Conservation (phyloP, 2,113 vertebrate genomes). For the Antechinus flavipes region DNA sequence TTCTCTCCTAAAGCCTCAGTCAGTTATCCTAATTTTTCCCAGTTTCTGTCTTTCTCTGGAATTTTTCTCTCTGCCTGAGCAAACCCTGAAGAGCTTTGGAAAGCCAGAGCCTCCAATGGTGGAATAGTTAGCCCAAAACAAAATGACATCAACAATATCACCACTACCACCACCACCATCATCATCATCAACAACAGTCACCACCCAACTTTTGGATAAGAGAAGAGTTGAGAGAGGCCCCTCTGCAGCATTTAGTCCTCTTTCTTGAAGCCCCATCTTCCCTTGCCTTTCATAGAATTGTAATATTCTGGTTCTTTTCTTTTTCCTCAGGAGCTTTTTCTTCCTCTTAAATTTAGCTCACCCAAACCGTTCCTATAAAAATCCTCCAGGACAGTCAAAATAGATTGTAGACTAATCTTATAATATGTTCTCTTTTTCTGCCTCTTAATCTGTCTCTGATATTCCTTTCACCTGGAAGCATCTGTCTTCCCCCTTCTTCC, state of each 20-base stretch:
- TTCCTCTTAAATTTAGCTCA: neutral
- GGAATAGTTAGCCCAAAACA: neutral
- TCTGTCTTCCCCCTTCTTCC: no score
- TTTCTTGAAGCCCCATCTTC: neutral
- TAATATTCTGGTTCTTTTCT: neutral
- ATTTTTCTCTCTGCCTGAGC: neutral
- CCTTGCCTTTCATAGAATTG: neutral
- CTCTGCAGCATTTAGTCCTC: neutral
- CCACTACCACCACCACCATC: no score
- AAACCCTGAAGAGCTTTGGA: neutral
- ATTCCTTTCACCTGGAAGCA: no score
- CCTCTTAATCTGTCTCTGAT: no score
- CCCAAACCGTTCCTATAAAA: no score
- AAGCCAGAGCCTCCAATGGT: neutral
- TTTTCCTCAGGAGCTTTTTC: neutral
- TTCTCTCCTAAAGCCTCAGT: neutral
- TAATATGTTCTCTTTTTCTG: no score
- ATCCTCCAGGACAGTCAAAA: no score
- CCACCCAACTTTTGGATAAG: neutral
- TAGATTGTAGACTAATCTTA: no score
- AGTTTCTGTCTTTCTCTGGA: neutral
- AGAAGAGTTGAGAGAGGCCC: no score
- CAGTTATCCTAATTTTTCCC: neutral
- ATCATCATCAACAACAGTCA: no score
- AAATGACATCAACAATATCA: neutral